Percentiles rank a stretch among this genome's conserved stretches.
Conservation (phyloP, 2,888 invertebrate genomes). For the Neoascia interrupta region DNA sequence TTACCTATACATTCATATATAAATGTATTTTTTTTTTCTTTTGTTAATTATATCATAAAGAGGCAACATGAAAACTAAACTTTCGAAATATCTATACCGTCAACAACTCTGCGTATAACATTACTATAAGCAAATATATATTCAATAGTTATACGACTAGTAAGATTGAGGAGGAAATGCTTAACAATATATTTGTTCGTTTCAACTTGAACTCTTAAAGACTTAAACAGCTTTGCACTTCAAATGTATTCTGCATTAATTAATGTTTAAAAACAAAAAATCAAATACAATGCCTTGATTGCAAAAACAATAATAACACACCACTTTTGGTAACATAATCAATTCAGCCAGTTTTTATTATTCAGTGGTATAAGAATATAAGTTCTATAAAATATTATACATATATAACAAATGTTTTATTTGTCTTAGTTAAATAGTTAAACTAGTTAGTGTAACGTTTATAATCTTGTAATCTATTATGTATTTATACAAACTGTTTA, state of each 20-base stretch:
- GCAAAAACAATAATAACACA: constrained; percentile 14
- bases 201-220: constrained; percentile 15
- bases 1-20: constrained; percentile 26
- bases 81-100: constrained; percentile 25
- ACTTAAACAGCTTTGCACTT: too few relatives aligned
- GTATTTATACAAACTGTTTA: constrained; percentile 56
- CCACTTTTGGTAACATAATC: constrained; percentile 39
- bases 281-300: constrained; percentile 31
- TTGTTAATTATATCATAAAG: constrained; percentile 37
- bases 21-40: constrained; percentile 16
- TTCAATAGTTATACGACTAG: constrained; percentile 30
- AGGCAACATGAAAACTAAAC: constrained; percentile 63
- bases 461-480: constrained; percentile 48
- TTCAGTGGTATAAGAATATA: constrained; percentile 36
- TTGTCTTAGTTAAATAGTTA: too few relatives aligned
- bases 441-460: constrained; percentile 44
- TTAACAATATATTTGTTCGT: constrained; percentile 39
- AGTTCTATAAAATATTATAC: constrained; percentile 18
- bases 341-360: constrained; percentile 56
- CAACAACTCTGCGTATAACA: constrained; percentile 37
- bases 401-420: constrained; percentile 27
- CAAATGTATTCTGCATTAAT: too few relatives aligned
- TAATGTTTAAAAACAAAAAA: constrained; percentile 6
- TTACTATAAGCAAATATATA: constrained; percentile 31
- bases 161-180: constrained; percentile 28